Conservation (phyloP, 1,140 invertebrate species). For the Trissolcus basalis region DNA sequence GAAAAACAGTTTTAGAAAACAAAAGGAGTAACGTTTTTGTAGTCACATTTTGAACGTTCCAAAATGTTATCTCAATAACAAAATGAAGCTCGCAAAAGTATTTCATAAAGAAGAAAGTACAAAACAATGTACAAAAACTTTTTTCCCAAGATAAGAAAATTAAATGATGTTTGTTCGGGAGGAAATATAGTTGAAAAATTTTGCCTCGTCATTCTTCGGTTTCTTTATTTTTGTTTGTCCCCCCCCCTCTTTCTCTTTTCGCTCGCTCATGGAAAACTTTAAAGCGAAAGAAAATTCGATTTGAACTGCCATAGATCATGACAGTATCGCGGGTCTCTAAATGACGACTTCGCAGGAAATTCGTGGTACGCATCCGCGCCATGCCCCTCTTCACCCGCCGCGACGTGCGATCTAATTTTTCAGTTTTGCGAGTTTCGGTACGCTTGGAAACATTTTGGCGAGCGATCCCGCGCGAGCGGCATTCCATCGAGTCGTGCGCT, state of each 20-base stretch:
- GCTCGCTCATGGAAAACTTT: constrained; percentile 66
- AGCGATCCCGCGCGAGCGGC: constrained; percentile 61
- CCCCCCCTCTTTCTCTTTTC: not conserved
- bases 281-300: constrained; percentile 73
- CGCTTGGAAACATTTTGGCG: constrained; percentile 42
- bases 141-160: not conserved
- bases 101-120: too few relatives aligned
- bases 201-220: too few relatives aligned
- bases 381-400: constrained; percentile 45
- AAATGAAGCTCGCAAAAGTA: too few relatives aligned
- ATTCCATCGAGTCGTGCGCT: constrained; percentile 63
- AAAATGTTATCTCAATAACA: too few relatives aligned
- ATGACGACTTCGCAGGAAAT: constrained; percentile 49
- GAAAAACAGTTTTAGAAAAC: too few relatives aligned
- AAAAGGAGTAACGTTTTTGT: too few relatives aligned
- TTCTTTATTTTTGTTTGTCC: too few relatives aligned
- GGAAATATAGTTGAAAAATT: not conserved
- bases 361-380: constrained; percentile 51
- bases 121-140: too few relatives aligned
- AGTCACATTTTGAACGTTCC: too few relatives aligned
- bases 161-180: not conserved
- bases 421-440: constrained; percentile 67
- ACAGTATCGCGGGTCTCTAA: constrained; percentile 27
- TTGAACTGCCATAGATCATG: constrained; percentile 70
- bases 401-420: constrained; percentile 69